phyloP scores from a whole-genome alignment of 2,113 vertebrate genomes.

The Laticauda laticaudata region DNA sequence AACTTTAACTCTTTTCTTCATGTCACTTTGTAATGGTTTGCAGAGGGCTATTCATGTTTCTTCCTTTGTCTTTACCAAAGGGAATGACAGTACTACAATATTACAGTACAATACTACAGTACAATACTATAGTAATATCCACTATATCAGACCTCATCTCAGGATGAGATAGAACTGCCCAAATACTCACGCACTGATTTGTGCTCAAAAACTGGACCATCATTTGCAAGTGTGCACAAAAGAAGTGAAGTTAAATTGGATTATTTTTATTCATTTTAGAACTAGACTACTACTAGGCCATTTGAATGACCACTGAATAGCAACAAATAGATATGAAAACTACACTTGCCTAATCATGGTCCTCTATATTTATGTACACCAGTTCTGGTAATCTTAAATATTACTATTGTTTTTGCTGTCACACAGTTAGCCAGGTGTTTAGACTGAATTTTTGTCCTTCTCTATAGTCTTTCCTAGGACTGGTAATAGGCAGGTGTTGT shows the following conservation, averaged over 20 bases:
- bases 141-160: neutral
- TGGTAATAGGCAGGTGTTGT: too few species aligned
- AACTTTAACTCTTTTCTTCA: neutral
- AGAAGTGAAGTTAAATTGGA: neutral
- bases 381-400: neutral
- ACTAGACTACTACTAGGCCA: neutral
- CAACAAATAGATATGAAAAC: too few species aligned
- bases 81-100: too few species aligned
- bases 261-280: neutral
- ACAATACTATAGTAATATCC: neutral
- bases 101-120: too few species aligned
- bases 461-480: too few species aligned
- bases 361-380: neutral
- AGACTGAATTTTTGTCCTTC: neutral
- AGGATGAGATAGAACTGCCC: neutral
- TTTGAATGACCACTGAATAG: neutral
- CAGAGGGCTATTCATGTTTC: neutral
- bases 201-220: neutral
- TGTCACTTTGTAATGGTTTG: neutral
- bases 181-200: neutral
- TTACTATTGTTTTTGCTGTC: neutral
- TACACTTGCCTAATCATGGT: neutral
- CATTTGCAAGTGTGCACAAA: neutral
- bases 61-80: neutral
- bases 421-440: neutral